A percentile compares a stretch with the other conserved stretches of the same genome.
phyloP scores from a whole-genome alignment of 2,888 invertebrate genomes.

The Autographa pulchrina region DNA sequence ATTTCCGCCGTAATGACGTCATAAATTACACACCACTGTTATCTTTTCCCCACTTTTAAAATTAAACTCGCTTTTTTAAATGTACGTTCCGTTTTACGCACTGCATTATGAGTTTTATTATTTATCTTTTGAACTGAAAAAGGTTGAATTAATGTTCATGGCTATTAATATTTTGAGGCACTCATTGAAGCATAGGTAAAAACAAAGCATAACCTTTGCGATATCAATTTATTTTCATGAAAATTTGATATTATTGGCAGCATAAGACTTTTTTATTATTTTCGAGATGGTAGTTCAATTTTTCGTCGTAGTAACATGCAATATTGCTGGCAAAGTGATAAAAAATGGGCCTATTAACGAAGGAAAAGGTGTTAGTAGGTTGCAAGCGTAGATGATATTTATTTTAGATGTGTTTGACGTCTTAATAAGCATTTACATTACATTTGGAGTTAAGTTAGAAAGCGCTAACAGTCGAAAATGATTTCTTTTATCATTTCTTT shows the following conservation, averaged over 20 bases:
- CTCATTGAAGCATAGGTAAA: not conserved
- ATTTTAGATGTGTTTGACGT: not conserved
- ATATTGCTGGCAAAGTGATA: not conserved
- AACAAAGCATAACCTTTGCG: not conserved
- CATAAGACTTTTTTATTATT: not conserved
- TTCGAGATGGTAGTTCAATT: not conserved
- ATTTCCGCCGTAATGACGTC: conserved; percentile 77
- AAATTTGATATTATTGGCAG: not conserved
- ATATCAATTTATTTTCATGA: not conserved
- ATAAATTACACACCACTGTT: conserved; percentile 76
- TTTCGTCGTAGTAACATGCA: not conserved
- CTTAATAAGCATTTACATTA: too few relatives aligned
- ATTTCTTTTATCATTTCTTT: too few relatives aligned
- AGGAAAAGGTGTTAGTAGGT: not conserved
- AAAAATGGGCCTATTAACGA: not conserved
- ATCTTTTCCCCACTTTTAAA: conserved; percentile 78
- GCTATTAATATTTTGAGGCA: not conserved
- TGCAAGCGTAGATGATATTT: not conserved
- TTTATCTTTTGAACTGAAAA: conserved; percentile 47
- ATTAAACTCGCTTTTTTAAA: conserved; percentile 74
- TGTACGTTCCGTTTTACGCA: conserved; percentile 54
- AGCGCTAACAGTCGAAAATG: too few relatives aligned
- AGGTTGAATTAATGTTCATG: conserved; percentile 28
- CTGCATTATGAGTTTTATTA: conserved; percentile 57
- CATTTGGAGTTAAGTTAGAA: too few relatives aligned